A percentile compares a stretch with the other conserved stretches of the same genome.
Conservation (phyloP, 2,797 vertebrate genomes). For the Tragopan temminckii region DNA sequence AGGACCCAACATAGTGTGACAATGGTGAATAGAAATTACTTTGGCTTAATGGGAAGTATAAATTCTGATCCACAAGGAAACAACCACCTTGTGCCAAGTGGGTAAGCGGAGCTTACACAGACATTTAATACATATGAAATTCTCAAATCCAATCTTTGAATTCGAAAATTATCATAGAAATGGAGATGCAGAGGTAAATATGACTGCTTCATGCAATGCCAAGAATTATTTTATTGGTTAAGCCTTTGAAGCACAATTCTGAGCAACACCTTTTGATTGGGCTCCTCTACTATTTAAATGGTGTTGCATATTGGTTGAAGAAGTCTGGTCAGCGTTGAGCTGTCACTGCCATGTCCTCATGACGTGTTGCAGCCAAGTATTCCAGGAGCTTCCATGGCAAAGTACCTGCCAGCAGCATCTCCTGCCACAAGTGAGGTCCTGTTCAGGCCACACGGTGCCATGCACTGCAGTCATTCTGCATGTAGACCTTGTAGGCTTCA, state of each 20-base stretch:
- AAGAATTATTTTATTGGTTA: not conserved
- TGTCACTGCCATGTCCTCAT: not conserved
- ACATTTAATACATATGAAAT: not conserved
- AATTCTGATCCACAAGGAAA: not conserved
- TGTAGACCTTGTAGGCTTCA: not conserved
- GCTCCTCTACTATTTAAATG: not conserved
- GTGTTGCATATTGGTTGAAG: not conserved
- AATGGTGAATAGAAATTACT: not conserved
- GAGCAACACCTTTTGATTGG: not conserved
- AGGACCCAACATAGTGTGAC: conserved; percentile 6
- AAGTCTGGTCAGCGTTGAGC: not conserved
- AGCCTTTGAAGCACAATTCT: not conserved
- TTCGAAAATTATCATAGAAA: not conserved
- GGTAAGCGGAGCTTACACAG: not conserved
- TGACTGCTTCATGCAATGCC: not conserved
- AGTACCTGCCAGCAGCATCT: not conserved
- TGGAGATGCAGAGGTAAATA: not conserved
- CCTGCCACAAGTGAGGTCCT: not conserved
- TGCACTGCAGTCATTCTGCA: not conserved
- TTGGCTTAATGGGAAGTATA: not conserved
- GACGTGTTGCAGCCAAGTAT: not conserved
- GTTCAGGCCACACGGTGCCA: fast-evolving
- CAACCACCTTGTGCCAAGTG: not conserved
- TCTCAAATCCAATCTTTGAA: not conserved
- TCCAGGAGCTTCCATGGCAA: not conserved